Conservation (phyloP, 2,113 vertebrate genomes). For the Cryptomyrus ogoouensis region DNA sequence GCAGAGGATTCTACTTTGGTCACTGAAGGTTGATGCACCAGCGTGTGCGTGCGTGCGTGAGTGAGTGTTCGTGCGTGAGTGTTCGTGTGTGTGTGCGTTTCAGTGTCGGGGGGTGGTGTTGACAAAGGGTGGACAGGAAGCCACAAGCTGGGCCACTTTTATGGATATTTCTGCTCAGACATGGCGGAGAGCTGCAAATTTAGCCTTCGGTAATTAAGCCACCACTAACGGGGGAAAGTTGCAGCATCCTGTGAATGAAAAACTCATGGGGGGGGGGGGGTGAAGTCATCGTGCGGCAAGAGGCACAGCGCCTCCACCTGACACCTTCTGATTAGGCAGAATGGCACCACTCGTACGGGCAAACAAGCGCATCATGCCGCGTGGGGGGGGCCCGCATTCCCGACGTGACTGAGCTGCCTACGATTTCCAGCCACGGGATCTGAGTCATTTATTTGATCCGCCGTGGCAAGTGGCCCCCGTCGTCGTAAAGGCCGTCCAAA, state of each 20-base stretch:
- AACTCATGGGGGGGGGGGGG: background rate
- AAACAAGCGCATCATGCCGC: background rate
- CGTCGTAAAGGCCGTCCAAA: background rate
- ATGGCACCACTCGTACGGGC: background rate
- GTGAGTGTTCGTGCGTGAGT: background rate
- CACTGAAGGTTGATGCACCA: background rate
- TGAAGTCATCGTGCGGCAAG: background rate
- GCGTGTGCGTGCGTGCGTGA: background rate
- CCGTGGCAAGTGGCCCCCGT: background rate
- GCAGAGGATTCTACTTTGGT: background rate
- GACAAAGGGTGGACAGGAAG: background rate
- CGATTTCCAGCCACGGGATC: background rate
- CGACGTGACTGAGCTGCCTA: background rate
- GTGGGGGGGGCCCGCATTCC: background rate
- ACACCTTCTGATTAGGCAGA: background rate
- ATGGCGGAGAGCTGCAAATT: background rate
- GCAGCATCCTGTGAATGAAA: slow-evolving; percentile 1
- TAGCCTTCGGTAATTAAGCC: background rate
- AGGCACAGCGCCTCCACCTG: background rate
- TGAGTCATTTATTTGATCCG: background rate
- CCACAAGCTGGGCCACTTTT: background rate
- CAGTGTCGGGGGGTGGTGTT: background rate
- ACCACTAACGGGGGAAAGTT: background rate
- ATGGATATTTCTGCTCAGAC: background rate
- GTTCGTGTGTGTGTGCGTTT: background rate